Percentiles rank a stretch among this genome's conserved stretches.
Conservation (phyloP, 2,888 invertebrate species). For the Maniola hyperantus region DNA sequence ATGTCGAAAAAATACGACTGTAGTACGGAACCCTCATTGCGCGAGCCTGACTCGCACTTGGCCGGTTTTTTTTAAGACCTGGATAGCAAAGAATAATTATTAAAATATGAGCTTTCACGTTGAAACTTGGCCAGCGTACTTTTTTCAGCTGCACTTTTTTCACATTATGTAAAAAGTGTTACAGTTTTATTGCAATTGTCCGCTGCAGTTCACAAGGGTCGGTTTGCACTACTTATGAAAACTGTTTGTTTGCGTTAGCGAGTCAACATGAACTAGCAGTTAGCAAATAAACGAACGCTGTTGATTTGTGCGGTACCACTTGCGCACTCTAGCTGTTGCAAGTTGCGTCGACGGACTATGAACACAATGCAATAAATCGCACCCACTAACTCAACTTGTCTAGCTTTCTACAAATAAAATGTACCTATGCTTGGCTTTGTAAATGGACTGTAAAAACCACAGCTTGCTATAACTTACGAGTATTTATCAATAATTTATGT, state of each 20-base stretch:
- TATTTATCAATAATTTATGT: too few relatives aligned
- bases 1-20: too few relatives aligned
- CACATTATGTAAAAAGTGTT: too few relatives aligned
- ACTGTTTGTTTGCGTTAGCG: conserved; percentile 24
- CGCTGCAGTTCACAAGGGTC: conserved; percentile 6
- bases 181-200: conserved; percentile 1
- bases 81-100: too few relatives aligned
- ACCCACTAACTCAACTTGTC: conserved; percentile 15
- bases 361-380: conserved; percentile 6
- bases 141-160: too few relatives aligned
- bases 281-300: conserved; percentile 25
- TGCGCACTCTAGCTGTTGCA: conserved; percentile 17
- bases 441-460: not conserved
- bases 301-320: conserved; percentile 20
- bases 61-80: too few relatives aligned
- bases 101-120: not conserved
- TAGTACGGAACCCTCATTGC: too few relatives aligned
- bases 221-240: conserved; percentile 28
- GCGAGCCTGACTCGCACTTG: too few relatives aligned
- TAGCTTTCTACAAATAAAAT: conserved; percentile 6
- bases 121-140: not conserved
- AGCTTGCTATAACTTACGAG: not conserved
- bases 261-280: conserved; percentile 23
- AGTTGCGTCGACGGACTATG: conserved; percentile 9
- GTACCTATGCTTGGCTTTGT: not conserved